These are phyloP conservation scores for Paracentrotus lividus DNA, from an alignment of 53 echinoderm and acorn worm species.

Conservation along the genomic window DNA sequence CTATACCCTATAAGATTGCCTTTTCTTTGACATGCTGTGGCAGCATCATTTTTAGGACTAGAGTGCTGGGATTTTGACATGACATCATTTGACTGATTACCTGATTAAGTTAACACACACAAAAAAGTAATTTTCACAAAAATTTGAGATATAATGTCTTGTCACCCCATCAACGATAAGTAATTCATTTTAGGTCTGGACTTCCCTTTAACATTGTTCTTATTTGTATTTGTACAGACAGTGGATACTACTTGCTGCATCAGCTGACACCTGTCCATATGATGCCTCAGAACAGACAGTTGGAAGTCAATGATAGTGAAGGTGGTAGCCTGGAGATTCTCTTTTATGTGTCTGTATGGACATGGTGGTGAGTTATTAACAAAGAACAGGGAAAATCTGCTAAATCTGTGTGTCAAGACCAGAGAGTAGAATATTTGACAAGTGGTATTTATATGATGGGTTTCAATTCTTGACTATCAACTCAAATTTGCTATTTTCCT, in stretches of 20 bases:
- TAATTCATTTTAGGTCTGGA: too few species aligned
- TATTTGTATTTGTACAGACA: conserved; percentile 56
- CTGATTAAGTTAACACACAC: too few species aligned
- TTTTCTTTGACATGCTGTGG: too few species aligned
- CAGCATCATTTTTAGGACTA: too few species aligned
- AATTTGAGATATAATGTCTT: too few species aligned
- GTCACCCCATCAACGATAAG: too few species aligned
- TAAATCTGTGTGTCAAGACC: not conserved
- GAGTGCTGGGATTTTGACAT: too few species aligned
- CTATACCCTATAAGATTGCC: too few species aligned
- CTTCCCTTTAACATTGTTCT: not conserved
- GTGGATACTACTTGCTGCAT: conserved; percentile 78
- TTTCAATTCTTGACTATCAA: too few species aligned
- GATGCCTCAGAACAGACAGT: conserved; percentile 43
- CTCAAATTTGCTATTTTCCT: too few species aligned
- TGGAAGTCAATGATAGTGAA: conserved; percentile 70
- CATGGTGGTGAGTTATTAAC: conserved; percentile 88
- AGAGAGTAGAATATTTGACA: not conserved
- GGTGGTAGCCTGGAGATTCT: conserved; percentile 79
- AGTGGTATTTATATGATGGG: not conserved
- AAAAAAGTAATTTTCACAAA: too few species aligned
- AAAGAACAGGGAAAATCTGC: not conserved
- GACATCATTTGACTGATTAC: too few species aligned
- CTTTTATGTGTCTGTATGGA: conserved; percentile 81
- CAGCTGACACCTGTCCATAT: conserved; percentile 66